A percentile compares a stretch with the other conserved stretches of the same genome.
phyloP scores from a whole-genome alignment of 2,888 invertebrate genomes.

The Orchestes rusci region DNA sequence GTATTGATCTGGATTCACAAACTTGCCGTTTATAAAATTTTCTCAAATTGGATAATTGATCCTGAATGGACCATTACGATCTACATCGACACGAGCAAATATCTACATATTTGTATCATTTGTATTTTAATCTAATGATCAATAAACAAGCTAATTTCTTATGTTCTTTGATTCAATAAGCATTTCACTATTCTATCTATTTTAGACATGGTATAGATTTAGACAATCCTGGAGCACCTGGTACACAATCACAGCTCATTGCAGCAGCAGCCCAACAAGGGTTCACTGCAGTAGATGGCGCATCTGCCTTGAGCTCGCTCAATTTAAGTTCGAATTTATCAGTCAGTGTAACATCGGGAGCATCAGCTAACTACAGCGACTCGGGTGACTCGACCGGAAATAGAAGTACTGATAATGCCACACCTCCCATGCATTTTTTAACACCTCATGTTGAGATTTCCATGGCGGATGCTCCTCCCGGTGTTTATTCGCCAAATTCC shows the following conservation, averaged over 20 bases:
- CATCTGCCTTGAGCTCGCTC: constrained; percentile 46
- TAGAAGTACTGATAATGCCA: constrained; percentile 77
- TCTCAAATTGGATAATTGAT: no score
- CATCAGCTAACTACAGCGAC: constrained; percentile 72
- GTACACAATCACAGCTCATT: constrained; percentile 67
- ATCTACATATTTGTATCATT: no score
- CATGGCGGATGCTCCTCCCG: constrained; percentile 74
- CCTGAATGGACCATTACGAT: no score
- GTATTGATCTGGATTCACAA: no score
- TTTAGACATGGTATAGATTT: constrained; percentile 79
- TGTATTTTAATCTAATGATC: no score
- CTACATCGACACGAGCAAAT: no score
- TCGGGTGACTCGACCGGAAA: constrained; percentile 76
- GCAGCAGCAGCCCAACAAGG: constrained; percentile 52
- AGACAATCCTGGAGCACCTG: constrained; percentile 80
- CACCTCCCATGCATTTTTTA: constrained; percentile 85
- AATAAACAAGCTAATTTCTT: no score
- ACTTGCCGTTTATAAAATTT: no score
- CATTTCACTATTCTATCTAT: no score
- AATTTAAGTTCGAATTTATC: constrained; percentile 56
- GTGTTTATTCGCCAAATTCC: constrained; percentile 52
- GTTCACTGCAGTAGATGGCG: constrained; percentile 44
- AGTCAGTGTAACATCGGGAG: constrained; percentile 49
- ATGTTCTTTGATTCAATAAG: no score
- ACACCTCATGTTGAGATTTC: constrained; percentile 89